Percentiles rank a stretch among this genome's conserved stretches.
These are phyloP conservation scores for Pogonus chalceus DNA, from an alignment of 1,140 invertebrate genomes.

Conservation along the genomic window DNA sequence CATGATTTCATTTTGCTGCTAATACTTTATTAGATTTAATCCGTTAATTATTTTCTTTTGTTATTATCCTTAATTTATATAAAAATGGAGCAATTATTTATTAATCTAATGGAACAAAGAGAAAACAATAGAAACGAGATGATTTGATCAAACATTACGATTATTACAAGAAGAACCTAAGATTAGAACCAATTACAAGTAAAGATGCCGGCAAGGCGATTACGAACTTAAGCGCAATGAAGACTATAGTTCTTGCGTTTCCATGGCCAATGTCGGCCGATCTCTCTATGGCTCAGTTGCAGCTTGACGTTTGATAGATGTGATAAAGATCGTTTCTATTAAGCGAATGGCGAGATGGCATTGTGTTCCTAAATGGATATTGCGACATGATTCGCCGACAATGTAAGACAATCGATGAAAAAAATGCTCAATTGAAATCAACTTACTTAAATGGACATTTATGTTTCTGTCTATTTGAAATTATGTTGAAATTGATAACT, in stretches of 20 bases:
- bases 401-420: not conserved
- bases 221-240: not conserved
- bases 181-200: not conserved
- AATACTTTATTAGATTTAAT: not conserved
- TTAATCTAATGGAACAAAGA: too few relatives aligned
- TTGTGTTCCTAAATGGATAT: not conserved
- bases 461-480: not conserved
- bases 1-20: not conserved
- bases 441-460: not conserved
- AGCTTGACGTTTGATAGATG: not conserved
- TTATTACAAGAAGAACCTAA: not conserved
- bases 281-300: not conserved
- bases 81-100: not conserved
- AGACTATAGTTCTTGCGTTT: not conserved
- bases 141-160: not conserved
- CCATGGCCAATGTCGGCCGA: too few relatives aligned
- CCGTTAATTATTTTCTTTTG: not conserved
- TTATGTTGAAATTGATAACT: not conserved
- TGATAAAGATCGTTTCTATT: not conserved
- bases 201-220: not conserved
- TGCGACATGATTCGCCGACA: too few relatives aligned
- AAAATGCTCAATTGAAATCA: not conserved
- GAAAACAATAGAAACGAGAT: too few relatives aligned
- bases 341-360: not conserved
- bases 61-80: not conserved